Base-by-base conservation (phyloP, 2,113 vertebrate species). In the Neoarius graeffei region DNA sequence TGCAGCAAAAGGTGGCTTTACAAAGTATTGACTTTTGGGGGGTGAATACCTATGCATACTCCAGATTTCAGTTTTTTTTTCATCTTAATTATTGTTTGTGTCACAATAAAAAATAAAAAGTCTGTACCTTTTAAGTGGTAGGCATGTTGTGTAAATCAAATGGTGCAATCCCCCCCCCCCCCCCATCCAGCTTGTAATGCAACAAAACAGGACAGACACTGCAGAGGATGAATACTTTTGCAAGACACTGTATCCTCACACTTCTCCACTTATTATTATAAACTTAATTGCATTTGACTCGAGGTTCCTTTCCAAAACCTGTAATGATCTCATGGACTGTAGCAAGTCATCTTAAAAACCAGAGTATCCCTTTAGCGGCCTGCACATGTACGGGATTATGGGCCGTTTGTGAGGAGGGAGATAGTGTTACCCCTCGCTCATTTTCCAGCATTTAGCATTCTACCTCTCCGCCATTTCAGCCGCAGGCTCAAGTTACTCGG, bases 331-430 rank as follows among this genome's bases (percentile, higher is more conserved):
- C 82, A 81, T 79, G 90, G 89, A 64, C 73, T 50, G 50, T 62
- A 80, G 69, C 84, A 66, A 85, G 67, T 54, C 74, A 62, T 85
- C 81, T 90, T 88, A 87, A 83, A 73, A 77, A 66, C n/a, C 35
- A 64, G 48, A 86, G 86, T 76, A 91, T 91, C 81, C 85, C 84
- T 87, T 87, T 52, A 54, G 82, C 85, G 35, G 69, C 86, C 66
- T 90, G 89, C 90, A 89, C 90, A 91, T 89, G 90, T 88, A 86
- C 62, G 30, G 86, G 90, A 94, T 93, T 93, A 93, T 91, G 85
- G 84, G 86, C 84, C 17, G 77, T 82, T 90, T 83, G 84, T 86
- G 86, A 83, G 69, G 64, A 66, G 89, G 81, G 87, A 91, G 90
- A 91, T 92, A 89, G 60, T 86, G 87, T 93, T 94, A 88, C 92